phyloP scores from a whole-genome alignment of 2,888 invertebrate genomes.

The Loripinus fragilis region DNA sequence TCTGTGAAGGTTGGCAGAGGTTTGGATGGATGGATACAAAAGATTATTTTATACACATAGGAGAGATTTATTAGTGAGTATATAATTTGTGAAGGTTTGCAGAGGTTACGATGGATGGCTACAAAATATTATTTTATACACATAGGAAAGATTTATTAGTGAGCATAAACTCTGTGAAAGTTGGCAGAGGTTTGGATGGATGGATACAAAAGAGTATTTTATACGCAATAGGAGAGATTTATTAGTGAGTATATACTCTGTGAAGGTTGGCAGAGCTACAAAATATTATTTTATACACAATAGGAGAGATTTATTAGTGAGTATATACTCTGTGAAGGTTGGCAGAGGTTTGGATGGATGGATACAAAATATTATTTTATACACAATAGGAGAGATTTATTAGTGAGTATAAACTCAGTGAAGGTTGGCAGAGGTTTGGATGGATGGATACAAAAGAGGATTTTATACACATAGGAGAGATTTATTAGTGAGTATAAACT shows the following conservation, averaged over 20 bases:
- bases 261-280: too few relatives aligned
- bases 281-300: constrained; percentile 96
- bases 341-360: constrained; percentile 99
- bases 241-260: constrained; percentile 90
- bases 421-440: not conserved
- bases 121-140: constrained; percentile 90
- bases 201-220: too few relatives aligned
- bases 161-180: too few relatives aligned
- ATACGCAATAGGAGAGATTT: constrained; percentile 87
- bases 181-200: too few relatives aligned
- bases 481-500: constrained; percentile 76
- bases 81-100: too few relatives aligned
- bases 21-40: constrained; percentile 93
- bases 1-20: too few relatives aligned
- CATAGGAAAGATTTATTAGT: constrained; percentile 86
- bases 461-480: constrained; percentile 90
- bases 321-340: constrained; percentile 96
- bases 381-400: constrained; percentile 86
- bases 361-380: constrained; percentile 96
- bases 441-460: constrained; percentile 96
- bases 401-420: too few relatives aligned
- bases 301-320: constrained; percentile 79
- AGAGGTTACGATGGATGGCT: too few relatives aligned
- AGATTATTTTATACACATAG: constrained; percentile 93
- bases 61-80: constrained; percentile 77